Percentiles rank a stretch among this genome's conserved stretches.
Conservation (phyloP, 2,113 vertebrate genomes). For the Strix uralensis region DNA sequence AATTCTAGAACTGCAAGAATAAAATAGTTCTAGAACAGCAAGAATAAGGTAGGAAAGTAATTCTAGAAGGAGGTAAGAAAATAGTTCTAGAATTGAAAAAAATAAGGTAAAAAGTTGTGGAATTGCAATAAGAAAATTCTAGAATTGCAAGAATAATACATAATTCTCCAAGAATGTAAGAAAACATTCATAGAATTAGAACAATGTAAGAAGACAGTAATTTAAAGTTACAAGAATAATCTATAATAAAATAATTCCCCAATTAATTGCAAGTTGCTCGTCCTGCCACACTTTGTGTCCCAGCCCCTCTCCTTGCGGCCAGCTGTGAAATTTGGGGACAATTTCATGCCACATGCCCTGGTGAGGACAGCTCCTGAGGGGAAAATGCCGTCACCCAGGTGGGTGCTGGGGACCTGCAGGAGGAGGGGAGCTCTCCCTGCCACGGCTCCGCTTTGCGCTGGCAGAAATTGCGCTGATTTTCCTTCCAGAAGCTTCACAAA, state of each 20-base stretch:
- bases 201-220: too few species aligned
- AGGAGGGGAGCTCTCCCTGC: neutral
- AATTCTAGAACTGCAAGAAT: neutral
- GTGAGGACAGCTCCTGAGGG: neutral
- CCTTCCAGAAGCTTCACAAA: neutral
- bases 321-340: fast-evolving
- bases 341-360: fast-evolving
- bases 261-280: fast-evolving
- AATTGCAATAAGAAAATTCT: too few species aligned
- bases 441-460: fast-evolving
- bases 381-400: fast-evolving
- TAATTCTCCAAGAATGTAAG: neutral
- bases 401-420: neutral
- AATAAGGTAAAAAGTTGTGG: neutral
- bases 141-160: neutral
- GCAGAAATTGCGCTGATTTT: fast-evolving
- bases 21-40: neutral
- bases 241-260: neutral
- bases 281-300: fast-evolving
- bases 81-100: neutral
- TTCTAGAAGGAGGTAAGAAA: neutral
- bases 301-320: neutral
- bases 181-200: too few species aligned
- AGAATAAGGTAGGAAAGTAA: neutral
- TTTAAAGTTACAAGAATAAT: fast-evolving